Conservation (phyloP, 1,140 invertebrate genomes). For the Scaptodrosophila lebanonensis region DNA sequence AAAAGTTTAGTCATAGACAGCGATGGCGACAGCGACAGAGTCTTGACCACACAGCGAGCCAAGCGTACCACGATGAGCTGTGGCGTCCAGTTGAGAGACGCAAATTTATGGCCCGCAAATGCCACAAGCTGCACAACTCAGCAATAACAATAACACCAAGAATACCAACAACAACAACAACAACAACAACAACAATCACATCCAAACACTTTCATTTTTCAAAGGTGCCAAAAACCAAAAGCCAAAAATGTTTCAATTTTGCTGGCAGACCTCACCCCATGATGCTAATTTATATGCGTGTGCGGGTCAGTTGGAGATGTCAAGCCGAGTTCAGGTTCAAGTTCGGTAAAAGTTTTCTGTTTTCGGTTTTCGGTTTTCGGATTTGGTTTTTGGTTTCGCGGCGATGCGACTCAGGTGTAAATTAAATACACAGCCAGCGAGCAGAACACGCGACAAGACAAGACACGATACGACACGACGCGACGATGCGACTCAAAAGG, state of each 20-base stretch:
- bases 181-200: constrained; percentile 50
- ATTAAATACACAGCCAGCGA: constrained; percentile 65
- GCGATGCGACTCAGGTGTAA: constrained; percentile 60
- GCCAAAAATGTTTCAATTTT: constrained; percentile 55
- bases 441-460: constrained; percentile 51
- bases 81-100: constrained; percentile 48
- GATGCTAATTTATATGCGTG: constrained; percentile 63
- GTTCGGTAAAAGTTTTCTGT: no score
- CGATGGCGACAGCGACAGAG: constrained; percentile 2
- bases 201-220: constrained; percentile 72
- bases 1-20: constrained; percentile 67
- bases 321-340: constrained; percentile 62
- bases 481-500: no score
- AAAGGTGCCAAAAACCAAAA: constrained; percentile 34
- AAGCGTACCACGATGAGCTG: constrained; percentile 46
- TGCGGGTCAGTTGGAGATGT: constrained; percentile 19
- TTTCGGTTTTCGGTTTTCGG: constrained; percentile 35
- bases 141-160: constrained; percentile 1
- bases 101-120: constrained; percentile 68
- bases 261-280: constrained; percentile 59
- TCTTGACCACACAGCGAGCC: constrained; percentile 58
- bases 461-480: constrained; percentile 1
- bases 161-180: constrained; percentile 3
- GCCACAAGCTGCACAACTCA: constrained; percentile 56
- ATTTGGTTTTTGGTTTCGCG: constrained; percentile 39